Conservation (phyloP, 2,797 vertebrate species). For the Balearica regulorum region DNA sequence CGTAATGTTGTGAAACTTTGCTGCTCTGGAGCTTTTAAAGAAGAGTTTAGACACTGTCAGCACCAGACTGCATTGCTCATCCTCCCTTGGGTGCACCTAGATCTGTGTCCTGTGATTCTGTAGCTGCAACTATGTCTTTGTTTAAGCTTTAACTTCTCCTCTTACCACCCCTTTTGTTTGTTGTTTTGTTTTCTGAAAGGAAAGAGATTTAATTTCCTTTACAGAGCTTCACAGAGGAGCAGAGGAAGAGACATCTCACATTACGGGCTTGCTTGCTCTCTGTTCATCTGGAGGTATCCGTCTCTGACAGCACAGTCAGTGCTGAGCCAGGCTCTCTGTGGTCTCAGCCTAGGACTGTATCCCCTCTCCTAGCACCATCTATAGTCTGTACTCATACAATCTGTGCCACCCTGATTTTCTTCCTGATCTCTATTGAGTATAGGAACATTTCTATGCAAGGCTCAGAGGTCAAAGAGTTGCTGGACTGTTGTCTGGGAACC, state of each 20-base stretch:
- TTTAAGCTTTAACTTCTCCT: not conserved
- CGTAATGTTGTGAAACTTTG: not conserved
- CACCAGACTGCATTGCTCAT: not conserved
- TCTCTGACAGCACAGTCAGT: not conserved
- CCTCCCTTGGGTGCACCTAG: not conserved
- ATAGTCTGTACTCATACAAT: not conserved
- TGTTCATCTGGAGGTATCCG: not conserved
- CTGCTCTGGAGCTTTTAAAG: not conserved
- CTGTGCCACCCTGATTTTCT: accelerated
- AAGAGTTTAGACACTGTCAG: slow-evolving; percentile 10
- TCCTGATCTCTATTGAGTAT: not conserved
- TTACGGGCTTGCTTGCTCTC: not conserved
- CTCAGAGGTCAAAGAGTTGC: not conserved
- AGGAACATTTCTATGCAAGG: not conserved
- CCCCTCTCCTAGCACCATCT: not conserved
- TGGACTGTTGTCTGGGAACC: not conserved
- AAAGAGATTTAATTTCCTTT: not conserved
- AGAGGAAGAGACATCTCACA: not conserved
- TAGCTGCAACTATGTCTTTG: not conserved
- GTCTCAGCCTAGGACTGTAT: not conserved
- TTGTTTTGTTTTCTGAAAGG: not conserved
- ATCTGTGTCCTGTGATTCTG: not conserved
- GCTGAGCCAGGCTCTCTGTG: not conserved
- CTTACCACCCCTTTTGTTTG: accelerated
- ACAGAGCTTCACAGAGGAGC: not conserved